Conservation (phyloP, 2,113 vertebrate genomes). For the Columba livia region DNA sequence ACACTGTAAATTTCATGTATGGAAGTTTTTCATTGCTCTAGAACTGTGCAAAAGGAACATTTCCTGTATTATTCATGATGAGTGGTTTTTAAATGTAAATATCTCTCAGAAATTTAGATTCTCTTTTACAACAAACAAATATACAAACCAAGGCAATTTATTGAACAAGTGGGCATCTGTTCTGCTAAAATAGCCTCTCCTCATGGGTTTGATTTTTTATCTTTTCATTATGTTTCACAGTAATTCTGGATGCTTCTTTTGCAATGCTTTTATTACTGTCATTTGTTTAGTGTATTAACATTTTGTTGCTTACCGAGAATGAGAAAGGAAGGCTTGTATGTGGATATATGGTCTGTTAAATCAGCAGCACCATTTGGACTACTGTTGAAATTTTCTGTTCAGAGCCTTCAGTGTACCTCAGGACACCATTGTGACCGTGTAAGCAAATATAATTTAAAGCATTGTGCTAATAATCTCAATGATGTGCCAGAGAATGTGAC, state of each 20-base stretch:
- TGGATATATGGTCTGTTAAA: not conserved
- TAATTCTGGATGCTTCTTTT: not conserved
- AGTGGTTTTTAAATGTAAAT: not conserved
- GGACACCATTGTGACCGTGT: not conserved
- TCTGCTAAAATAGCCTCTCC: not conserved
- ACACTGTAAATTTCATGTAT: not conserved
- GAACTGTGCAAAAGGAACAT: not conserved
- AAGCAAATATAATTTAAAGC: not conserved
- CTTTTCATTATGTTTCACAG: not conserved
- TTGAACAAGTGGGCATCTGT: not conserved
- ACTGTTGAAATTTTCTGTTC: not conserved
- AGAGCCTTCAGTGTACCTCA: not conserved
- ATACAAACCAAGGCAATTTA: not conserved
- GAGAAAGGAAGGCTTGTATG: not conserved
- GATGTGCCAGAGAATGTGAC: not conserved
- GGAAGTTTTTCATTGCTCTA: not conserved
- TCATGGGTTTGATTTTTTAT: not conserved
- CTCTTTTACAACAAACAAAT: conserved; percentile 35
- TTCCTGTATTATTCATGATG: not conserved
- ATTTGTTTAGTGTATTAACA: not conserved
- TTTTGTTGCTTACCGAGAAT: not conserved
- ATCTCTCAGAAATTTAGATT: conserved; percentile 18
- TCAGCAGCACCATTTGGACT: not conserved
- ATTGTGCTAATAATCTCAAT: not conserved
- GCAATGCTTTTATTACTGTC: not conserved